These are phyloP conservation scores for Sisyra nigra DNA, from an alignment of 2,888 invertebrate species.

Conservation along the genomic window DNA sequence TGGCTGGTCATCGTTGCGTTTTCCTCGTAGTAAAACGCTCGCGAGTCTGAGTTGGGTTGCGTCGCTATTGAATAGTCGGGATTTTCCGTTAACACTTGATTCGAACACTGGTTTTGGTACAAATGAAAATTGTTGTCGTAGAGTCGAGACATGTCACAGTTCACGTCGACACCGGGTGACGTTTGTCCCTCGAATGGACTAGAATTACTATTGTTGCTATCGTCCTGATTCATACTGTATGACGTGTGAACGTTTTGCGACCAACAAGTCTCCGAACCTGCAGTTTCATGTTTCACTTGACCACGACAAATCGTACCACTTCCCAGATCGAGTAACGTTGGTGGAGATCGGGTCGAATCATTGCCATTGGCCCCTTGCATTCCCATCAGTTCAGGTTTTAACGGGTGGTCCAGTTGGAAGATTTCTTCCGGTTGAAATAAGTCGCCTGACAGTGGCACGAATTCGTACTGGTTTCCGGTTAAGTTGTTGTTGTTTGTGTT, in stretches of 20 bases:
- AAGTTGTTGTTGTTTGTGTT: conserved; percentile 21
- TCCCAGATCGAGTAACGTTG: conserved; percentile 54
- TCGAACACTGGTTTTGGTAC: too few relatives aligned
- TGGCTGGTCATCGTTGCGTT: neutral
- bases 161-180: too few relatives aligned
- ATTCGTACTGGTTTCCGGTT: conserved; percentile 33
- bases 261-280: neutral
- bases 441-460: conserved; percentile 41
- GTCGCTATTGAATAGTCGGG: too few relatives aligned
- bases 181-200: conserved; percentile 16
- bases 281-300: conserved; percentile 10
- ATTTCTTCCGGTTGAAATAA: conserved; percentile 64
- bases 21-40: neutral
- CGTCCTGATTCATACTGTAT: conserved; percentile 26
- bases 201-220: conserved; percentile 26
- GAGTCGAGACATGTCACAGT: too few relatives aligned
- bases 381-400: conserved; percentile 41
- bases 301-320: conserved; percentile 47
- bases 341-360: conserved; percentile 36
- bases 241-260: conserved; percentile 16
- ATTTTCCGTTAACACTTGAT: too few relatives aligned
- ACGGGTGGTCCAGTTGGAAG: conserved; percentile 58
- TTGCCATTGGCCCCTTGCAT: conserved; percentile 28
- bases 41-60: neutral
- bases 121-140: too few relatives aligned